A percentile compares a stretch with the other conserved stretches of the same genome.
phyloP scores from a whole-genome alignment of 2,797 vertebrate genomes.

The Poliocrania exsul region DNA sequence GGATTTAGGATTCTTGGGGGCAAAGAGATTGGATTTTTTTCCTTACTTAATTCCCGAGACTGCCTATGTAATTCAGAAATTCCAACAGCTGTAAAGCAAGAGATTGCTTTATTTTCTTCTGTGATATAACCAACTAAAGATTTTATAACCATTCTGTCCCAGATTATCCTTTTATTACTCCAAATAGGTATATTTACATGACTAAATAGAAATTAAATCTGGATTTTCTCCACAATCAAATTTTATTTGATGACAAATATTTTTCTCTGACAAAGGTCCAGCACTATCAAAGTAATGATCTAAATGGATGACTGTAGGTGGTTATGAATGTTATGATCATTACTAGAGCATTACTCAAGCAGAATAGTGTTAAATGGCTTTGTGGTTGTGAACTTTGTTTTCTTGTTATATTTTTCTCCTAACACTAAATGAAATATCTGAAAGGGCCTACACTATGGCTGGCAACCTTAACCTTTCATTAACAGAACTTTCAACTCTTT shows the following conservation, averaged over 20 bases:
- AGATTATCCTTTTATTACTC: not conserved
- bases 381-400: not conserved
- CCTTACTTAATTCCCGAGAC: not conserved
- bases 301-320: not conserved
- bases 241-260: rapidly evolving
- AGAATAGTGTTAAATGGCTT: not conserved
- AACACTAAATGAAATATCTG: not conserved
- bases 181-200: not conserved
- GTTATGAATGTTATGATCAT: not conserved
- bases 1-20: not conserved
- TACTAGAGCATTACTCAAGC: not conserved
- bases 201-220: not conserved
- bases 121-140: not conserved
- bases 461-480: not conserved
- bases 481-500: not conserved
- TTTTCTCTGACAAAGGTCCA: not conserved
- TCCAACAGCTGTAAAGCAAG: not conserved
- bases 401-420: not conserved
- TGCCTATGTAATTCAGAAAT: not conserved
- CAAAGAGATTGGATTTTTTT: not conserved
- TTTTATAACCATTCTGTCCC: not conserved
- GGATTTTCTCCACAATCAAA: not conserved
- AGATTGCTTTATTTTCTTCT: not conserved
- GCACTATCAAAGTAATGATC: not conserved
- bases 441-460: not conserved